Evolutionary conservation across 2,113 vertebrate species (phyloP), one percentile per base, ranked within the genome.

Genomic region (Scartelaos histophorus): DNA sequence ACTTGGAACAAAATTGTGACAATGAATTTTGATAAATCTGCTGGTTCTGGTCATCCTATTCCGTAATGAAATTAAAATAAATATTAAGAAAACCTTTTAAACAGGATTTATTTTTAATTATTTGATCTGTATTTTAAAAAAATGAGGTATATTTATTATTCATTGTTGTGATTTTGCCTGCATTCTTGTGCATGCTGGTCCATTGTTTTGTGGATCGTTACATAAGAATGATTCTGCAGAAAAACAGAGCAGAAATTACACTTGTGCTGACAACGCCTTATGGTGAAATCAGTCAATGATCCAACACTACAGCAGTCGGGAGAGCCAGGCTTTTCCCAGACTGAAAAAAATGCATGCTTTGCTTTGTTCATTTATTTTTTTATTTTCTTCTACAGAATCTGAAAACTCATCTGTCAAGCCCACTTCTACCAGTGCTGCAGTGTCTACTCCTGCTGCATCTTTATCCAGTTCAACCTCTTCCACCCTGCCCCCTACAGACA

Each of bases 151-250:
- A 54, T 54, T 3, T 16, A 6, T 51, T 19, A 17, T 22, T 56
- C n/a, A 3, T 35, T 35, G 19, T 11, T 62, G 60, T 17, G 7
- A 17, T 21, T 19, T 19, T 25, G 12, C 22, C 24, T 24, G 12
- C 22, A 58, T 25, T 56, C 29, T 22, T 67, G 29, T 74, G 66
- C 65, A 46, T 15, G 24, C 70, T 57, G 38, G 22, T 73, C 76
- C 25, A 57, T 65, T 70, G 3, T 47, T 77, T 66, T 53, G 66
- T 58, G 84, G 80, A 85, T 71, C 75, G 82, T 90, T 92, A 90
- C 80, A 54, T 88, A 91, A 92, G 78, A 49, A 46, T 34, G 25
- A n/a, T 58, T 80, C 77, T 82, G 95, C 92, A 95, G 94, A 95
- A 96, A 70, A 66, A 67, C 83, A 81, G 69, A 70, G 76, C 72